phyloP scores from a whole-genome alignment of 1,140 invertebrate species.

The Batillaria attramentaria region DNA sequence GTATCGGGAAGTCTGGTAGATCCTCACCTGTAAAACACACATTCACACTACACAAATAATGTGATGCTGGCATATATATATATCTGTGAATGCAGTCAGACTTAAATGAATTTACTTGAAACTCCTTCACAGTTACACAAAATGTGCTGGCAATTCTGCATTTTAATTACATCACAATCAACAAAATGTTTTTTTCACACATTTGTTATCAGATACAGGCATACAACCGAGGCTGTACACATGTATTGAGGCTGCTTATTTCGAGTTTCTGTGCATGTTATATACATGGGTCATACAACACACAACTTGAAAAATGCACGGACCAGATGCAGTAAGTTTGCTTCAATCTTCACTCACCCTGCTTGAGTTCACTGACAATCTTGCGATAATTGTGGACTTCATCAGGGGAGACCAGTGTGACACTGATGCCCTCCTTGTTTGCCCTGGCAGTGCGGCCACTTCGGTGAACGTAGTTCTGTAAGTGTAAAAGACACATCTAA shows the following conservation, averaged over 20 bases:
- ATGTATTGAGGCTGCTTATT: neutral
- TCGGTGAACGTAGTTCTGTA: slow-evolving; percentile 88
- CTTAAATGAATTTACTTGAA: neutral
- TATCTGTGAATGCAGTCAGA: neutral
- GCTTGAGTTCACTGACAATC: slow-evolving; percentile 86
- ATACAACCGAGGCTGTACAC: neutral
- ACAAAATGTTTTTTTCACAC: neutral
- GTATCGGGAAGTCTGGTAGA: slow-evolving; percentile 86
- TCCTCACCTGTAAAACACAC: slow-evolving; percentile 80
- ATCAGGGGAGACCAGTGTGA: slow-evolving; percentile 91
- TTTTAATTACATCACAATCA: neutral
- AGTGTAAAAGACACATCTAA: neutral
- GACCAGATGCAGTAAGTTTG: neutral
- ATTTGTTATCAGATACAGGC: neutral
- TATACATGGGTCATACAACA: too few relatives aligned
- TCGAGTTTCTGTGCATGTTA: neutral
- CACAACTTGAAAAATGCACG: too few relatives aligned
- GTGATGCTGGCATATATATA: neutral
- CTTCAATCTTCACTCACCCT: slow-evolving; percentile 75
- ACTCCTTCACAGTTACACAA: neutral
- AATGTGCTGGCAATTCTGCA: neutral
- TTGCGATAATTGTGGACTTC: slow-evolving; percentile 87
- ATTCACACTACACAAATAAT: neutral
- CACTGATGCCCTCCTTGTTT: slow-evolving; percentile 88
- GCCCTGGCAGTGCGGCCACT: slow-evolving; percentile 96